Evolutionary conservation across 37 sponge, comb jelly and placozoan species (phyloP).

Genomic region (Mnemiopsis leidyi): DNA sequence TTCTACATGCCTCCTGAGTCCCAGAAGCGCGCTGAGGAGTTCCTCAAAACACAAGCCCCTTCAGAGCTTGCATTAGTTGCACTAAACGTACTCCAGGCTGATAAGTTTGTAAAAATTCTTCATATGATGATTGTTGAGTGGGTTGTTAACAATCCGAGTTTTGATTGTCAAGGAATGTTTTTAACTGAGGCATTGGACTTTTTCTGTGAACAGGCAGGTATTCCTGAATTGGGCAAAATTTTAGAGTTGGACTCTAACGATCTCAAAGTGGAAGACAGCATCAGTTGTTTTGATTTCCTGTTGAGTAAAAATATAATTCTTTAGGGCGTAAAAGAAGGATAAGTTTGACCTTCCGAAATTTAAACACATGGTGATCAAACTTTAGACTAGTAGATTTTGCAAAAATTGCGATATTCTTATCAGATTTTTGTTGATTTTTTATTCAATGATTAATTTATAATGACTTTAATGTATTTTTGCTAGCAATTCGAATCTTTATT

Average conservation of each 20-base stretch:
- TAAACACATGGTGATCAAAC: too few species aligned
- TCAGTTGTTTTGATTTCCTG: background rate
- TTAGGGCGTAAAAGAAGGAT: too few species aligned
- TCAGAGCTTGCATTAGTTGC: background rate
- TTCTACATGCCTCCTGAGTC: background rate
- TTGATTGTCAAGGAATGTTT: slow-evolving; percentile 5
- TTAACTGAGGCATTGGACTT: slow-evolving; percentile 25
- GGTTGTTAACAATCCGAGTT: slow-evolving; percentile 6
- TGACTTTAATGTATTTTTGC: too few species aligned
- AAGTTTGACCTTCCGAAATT: too few species aligned
- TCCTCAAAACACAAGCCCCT: background rate
- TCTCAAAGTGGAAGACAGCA: background rate
- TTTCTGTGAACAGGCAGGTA: background rate
- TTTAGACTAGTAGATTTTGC: too few species aligned
- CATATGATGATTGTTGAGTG: slow-evolving; percentile 61
- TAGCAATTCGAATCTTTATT: too few species aligned
- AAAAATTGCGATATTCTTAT: too few species aligned
- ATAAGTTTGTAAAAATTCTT: background rate
- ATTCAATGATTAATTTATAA: too few species aligned
- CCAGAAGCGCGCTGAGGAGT: background rate
- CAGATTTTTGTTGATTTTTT: too few species aligned
- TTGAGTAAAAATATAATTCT: too few species aligned
- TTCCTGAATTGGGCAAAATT: too few species aligned
- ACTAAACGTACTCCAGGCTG: background rate
- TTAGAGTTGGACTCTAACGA: background rate